Base-by-base conservation (phyloP, 2,113 vertebrate genomes). In the Synodontis membranacea region DNA sequence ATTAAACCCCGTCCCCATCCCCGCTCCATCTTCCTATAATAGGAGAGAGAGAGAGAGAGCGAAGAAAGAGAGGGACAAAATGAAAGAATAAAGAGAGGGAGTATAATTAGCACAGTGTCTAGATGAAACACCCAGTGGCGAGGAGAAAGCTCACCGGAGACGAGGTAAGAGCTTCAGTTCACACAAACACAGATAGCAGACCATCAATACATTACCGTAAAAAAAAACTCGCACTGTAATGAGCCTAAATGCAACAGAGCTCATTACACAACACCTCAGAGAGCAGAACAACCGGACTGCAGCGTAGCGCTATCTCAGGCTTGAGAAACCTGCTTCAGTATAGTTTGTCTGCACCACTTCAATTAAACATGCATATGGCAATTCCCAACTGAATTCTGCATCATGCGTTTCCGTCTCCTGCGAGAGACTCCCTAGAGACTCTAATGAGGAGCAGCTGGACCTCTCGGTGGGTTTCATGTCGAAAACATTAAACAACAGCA, bases 191-290 rank as follows among this genome's bases (percentile, higher is more conserved):
- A 90, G 92, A 95, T 92, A 94, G 86, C 92, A 93, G 92, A 94
- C 94, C 92, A 94, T 95, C 94, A 92, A 94, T 95, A 94, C 93
- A 94, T 95, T 94, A 95, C 92, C 86, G 89, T 91, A 92, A 93
- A 92, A 94, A 91, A 93, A 92, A 94, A 28, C 64, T 25, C 72
- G 19, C 46, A 78, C 28, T 89, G 89, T 94, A 94, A 95, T 93
- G 93, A 93, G 93, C 92, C 91, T 85, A 92, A 91, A 89, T 85
- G 90, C 84, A 86, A 81, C 87, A 89, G 86, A 89, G 48, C 86
- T 90, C 88, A 89, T 91, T 91, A 78, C 91, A 89, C 88, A 90
- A 58, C 89, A 91, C 87, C 92, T 91, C 91, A 90, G 92, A 92
- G 90, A 90, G 90, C 66, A 48, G 68, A 72, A 82, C 1, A 37